These are phyloP conservation scores for Isaurus tuberculatus DNA, from an alignment of 92 coral and sea anemone genomes.

Conservation along the genomic window DNA sequence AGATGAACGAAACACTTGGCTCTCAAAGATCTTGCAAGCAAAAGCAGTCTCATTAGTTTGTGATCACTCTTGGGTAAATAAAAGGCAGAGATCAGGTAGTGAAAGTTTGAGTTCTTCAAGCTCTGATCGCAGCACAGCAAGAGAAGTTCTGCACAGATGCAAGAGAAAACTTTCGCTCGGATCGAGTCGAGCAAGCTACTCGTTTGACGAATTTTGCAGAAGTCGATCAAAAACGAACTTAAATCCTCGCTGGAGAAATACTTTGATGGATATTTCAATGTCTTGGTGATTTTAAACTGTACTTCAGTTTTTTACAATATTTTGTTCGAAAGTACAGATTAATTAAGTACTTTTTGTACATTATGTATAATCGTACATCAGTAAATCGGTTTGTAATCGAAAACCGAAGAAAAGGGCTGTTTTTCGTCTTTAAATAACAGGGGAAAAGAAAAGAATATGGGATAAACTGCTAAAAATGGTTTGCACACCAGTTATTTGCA, in stretches of 20 bases:
- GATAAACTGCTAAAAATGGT: too few relatives aligned
- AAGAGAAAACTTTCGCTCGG: constrained; percentile 66
- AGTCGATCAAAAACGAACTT: constrained; percentile 16
- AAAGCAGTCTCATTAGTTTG: constrained; percentile 73
- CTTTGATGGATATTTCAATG: constrained; percentile 37
- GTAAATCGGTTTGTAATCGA: too few relatives aligned
- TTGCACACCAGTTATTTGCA: too few relatives aligned
- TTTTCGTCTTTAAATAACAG: too few relatives aligned
- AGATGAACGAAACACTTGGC: constrained; percentile 81
- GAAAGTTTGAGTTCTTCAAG: neutral
- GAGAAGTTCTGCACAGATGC: constrained; percentile 69
- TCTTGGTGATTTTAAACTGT: neutral
- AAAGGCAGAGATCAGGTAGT: constrained; percentile 35
- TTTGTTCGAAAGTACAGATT: too few relatives aligned
- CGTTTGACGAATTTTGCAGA: constrained; percentile 28
- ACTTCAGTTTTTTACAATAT: neutral
- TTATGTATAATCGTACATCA: too few relatives aligned
- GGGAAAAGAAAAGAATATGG: too few relatives aligned
- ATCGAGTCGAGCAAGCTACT: constrained; percentile 29
- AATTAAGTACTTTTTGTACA: too few relatives aligned
- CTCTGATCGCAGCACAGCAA: constrained; percentile 54
- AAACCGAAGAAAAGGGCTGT: too few relatives aligned
- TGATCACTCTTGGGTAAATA: constrained; percentile 71
- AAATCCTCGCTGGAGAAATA: constrained; percentile 33
- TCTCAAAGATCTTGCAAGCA: constrained; percentile 76